A percentile compares a stretch with the other conserved stretches of the same genome.
phyloP scores from a whole-genome alignment of 2,888 invertebrate genomes.

The Ophion obscuratus region DNA sequence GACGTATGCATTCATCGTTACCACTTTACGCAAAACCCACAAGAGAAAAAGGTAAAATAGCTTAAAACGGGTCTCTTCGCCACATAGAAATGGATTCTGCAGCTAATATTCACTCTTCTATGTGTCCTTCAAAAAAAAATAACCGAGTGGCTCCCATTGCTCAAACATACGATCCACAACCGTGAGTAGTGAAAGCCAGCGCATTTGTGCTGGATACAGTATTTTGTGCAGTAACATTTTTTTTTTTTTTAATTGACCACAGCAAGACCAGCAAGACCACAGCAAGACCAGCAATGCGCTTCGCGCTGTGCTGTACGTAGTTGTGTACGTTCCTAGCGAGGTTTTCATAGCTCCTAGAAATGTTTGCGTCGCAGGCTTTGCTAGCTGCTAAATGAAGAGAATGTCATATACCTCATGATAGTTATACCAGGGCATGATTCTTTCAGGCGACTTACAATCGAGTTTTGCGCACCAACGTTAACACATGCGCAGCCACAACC shows the following conservation, averaged over 20 bases:
- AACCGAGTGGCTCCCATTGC: neutral
- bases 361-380: slow-evolving; percentile 28
- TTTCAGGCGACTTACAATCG: slow-evolving; percentile 11
- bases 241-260: no score
- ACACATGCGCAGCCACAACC: slow-evolving; percentile 38
- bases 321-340: slow-evolving; percentile 19
- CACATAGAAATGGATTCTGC: no score
- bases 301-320: slow-evolving; percentile 24
- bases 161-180: slow-evolving; percentile 19
- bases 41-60: no score
- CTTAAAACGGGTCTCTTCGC: no score
- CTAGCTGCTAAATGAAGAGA: slow-evolving; percentile 13
- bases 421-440: neutral
- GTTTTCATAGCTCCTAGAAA: slow-evolving; percentile 10
- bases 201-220: slow-evolving; percentile 19
- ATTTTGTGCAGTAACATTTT: slow-evolving; percentile 22
- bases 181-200: slow-evolving; percentile 23
- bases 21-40: no score
- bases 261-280: slow-evolving; percentile 14
- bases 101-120: no score
- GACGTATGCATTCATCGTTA: no score
- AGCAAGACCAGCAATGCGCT: slow-evolving; percentile 12
- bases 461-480: slow-evolving; percentile 10
- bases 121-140: neutral
- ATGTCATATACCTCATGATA: slow-evolving; percentile 23